These are phyloP conservation scores for Scatophagus argus DNA, from an alignment of 2,113 vertebrate species.

Conservation along the genomic window DNA sequence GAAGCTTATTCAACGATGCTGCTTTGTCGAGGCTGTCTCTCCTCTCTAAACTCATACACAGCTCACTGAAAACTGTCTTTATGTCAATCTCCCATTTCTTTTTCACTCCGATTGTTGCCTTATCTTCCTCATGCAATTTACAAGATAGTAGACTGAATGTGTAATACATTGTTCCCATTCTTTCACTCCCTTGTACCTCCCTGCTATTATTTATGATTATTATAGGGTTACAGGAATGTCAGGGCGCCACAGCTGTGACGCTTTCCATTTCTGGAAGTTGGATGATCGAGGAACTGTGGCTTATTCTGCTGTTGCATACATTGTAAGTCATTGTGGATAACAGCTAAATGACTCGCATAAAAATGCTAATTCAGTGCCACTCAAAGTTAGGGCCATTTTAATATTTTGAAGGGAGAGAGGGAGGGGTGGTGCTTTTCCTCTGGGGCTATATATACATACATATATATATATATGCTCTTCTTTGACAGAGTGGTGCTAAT, in stretches of 20 bases:
- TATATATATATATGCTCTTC: neutral
- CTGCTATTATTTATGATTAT: constrained; percentile 57
- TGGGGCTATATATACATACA: constrained; percentile 26
- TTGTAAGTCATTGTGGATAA: constrained; percentile 34
- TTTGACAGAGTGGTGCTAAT: constrained; percentile 45
- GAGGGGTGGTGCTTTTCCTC: constrained; percentile 31
- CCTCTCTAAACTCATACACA: constrained; percentile 24
- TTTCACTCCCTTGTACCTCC: constrained; percentile 44
- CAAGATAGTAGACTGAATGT: constrained; percentile 43
- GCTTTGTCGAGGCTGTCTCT: constrained; percentile 34
- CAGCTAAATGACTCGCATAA: constrained; percentile 54
- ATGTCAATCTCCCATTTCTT: constrained; percentile 40
- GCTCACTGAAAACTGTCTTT: constrained; percentile 34
- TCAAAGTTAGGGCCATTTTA: constrained; percentile 52
- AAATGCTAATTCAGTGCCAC: constrained; percentile 60
- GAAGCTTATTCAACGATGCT: constrained; percentile 19
- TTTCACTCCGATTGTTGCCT: constrained; percentile 36
- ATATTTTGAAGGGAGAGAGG: constrained; percentile 21
- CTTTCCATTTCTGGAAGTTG: neutral
- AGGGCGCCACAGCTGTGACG: constrained; percentile 4
- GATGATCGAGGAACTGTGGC: constrained; percentile 26
- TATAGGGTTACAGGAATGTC: constrained; percentile 35
- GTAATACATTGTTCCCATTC: constrained; percentile 57
- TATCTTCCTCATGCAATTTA: constrained; percentile 58
- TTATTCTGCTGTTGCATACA: constrained; percentile 20